These are phyloP conservation scores for Pampusana beccarii DNA, from an alignment of 2,113 vertebrate genomes.

Conservation along the genomic window DNA sequence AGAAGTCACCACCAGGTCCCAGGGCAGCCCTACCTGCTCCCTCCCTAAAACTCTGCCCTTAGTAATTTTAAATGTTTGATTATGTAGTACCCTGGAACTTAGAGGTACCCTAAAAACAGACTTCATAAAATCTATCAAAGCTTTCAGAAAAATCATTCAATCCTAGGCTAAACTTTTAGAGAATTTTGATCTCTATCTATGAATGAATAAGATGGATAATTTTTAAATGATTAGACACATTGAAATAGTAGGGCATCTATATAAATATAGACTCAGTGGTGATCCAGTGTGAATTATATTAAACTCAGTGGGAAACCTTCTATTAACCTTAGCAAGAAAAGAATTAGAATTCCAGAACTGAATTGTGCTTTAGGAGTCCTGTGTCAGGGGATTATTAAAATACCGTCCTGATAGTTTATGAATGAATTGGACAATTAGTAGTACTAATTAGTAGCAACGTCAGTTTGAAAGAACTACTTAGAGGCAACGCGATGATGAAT, in stretches of 20 bases:
- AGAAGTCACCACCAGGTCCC: background rate
- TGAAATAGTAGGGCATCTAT: slow-evolving; percentile 30
- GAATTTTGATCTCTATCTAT: background rate
- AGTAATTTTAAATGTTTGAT: background rate
- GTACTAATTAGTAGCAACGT: background rate
- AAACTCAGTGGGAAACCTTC: slow-evolving; percentile 26
- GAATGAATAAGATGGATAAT: background rate
- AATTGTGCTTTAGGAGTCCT: background rate
- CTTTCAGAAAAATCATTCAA: background rate
- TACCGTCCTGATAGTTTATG: background rate
- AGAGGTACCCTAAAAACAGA: background rate
- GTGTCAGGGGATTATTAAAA: slow-evolving; percentile 16
- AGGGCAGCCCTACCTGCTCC: background rate
- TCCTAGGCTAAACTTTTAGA: background rate
- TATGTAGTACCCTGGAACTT: background rate
- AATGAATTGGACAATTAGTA: slow-evolving; percentile 51
- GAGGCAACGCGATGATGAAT: background rate
- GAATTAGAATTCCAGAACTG: slow-evolving; percentile 10
- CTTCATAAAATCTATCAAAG: fast-evolving
- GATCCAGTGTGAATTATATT: background rate
- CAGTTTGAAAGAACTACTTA: background rate
- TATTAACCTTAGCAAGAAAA: slow-evolving; percentile 39
- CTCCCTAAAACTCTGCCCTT: background rate
- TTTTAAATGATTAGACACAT: background rate
- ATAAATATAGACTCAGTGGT: slow-evolving; percentile 24